phyloP scores from a whole-genome alignment of 2,888 invertebrate species.

The Pandemis cinnamomeana region DNA sequence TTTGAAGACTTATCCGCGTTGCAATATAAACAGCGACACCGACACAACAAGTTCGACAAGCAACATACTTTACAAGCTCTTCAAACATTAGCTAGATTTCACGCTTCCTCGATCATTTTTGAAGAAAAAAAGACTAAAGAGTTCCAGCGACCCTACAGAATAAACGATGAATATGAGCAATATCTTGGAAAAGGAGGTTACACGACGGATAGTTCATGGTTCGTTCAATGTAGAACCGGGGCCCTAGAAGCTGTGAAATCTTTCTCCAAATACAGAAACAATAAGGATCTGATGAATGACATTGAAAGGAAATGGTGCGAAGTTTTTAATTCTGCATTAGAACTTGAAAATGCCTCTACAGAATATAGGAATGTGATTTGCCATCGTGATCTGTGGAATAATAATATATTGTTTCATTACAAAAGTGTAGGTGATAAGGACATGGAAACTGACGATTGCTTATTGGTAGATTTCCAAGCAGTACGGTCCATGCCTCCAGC shows the following conservation, averaged over 20 bases:
- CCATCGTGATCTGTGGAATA: constrained; percentile 87
- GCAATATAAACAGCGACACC: constrained; percentile 64
- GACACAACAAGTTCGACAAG: constrained; percentile 72
- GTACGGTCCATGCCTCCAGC: constrained; percentile 87
- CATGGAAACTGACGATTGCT: constrained; percentile 80
- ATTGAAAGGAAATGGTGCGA: constrained; percentile 64
- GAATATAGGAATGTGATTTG: constrained; percentile 80
- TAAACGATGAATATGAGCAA: constrained; percentile 62
- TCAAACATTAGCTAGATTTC: constrained; percentile 77
- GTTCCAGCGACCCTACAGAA: constrained; percentile 54
- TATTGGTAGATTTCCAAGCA: constrained; percentile 89
- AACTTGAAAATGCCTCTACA: constrained; percentile 59
- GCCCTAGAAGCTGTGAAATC: constrained; percentile 64
- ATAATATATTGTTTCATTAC: constrained; percentile 85
- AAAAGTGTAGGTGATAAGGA: constrained; percentile 48
- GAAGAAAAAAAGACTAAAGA: constrained; percentile 73
- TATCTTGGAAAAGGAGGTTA: constrained; percentile 64
- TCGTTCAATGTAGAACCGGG: constrained; percentile 67
- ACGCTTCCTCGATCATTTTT: constrained; percentile 80
- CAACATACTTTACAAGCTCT: constrained; percentile 77
- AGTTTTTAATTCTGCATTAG: constrained; percentile 64
- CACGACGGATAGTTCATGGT: constrained; percentile 61
- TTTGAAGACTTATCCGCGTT: constrained; percentile 72
- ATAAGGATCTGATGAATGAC: constrained; percentile 48
- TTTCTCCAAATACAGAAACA: constrained; percentile 64